These are phyloP conservation scores for Staurois parvus DNA, from an alignment of 2,797 vertebrate genomes.

Conservation along the genomic window DNA sequence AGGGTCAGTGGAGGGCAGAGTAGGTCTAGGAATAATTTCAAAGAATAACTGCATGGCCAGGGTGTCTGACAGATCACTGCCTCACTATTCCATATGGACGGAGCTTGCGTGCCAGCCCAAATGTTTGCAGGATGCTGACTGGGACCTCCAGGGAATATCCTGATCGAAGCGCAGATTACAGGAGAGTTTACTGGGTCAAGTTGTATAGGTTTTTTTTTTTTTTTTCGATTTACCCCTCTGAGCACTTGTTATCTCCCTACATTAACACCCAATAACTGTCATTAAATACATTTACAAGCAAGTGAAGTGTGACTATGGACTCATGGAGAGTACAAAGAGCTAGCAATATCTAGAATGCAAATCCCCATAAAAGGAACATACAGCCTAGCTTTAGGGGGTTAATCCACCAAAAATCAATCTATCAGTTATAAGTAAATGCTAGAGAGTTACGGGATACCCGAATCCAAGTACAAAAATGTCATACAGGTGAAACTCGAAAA, in stretches of 20 bases:
- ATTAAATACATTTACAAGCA: conserved; percentile 25
- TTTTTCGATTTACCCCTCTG: conserved; percentile 49
- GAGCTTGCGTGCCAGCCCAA: conserved; percentile 64
- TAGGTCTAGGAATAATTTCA: conserved; percentile 52
- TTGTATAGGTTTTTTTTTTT: conserved; percentile 60
- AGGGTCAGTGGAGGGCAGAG: conserved; percentile 56
- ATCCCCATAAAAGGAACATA: neutral
- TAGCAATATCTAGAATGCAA: neutral
- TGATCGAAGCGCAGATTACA: conserved; percentile 76
- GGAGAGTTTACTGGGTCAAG: conserved; percentile 67
- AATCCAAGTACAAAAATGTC: no score
- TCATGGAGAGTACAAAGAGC: neutral
- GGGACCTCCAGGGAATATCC: conserved; percentile 67
- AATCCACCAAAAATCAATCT: neutral
- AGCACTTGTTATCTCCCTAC: conserved; percentile 41
- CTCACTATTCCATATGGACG: conserved; percentile 43
- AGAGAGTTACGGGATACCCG: no score
- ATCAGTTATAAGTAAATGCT: neutral
- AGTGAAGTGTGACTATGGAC: conserved; percentile 8
- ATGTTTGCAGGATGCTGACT: conserved; percentile 59
- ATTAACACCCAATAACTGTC: conserved; percentile 65
- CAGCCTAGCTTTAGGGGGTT: neutral
- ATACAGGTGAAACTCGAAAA: no score
- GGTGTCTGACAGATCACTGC: conserved; percentile 51
- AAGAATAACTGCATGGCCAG: conserved; percentile 53